Conservation (phyloP, 2,888 invertebrate species). For the Ormyrus nitidulus region DNA sequence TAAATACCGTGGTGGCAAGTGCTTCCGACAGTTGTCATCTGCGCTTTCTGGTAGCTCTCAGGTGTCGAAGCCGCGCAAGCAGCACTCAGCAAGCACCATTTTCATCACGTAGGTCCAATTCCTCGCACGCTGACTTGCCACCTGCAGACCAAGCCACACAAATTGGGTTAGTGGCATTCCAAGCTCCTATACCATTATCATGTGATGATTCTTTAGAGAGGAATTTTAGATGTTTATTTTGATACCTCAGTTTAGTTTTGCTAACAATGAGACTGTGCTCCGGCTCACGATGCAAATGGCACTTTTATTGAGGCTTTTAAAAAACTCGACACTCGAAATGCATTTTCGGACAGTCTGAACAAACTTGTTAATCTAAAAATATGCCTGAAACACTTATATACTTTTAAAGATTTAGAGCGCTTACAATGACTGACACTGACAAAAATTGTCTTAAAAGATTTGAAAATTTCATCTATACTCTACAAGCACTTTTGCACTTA, state of each 20-base stretch:
- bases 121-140: constrained; percentile 68
- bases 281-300: constrained; percentile 57
- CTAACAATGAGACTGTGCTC: constrained; percentile 56
- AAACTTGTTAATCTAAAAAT: constrained; percentile 41
- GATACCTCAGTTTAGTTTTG: constrained; percentile 57
- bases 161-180: constrained; percentile 76
- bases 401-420: constrained; percentile 46
- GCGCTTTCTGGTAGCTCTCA: constrained; percentile 57
- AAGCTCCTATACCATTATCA: constrained; percentile 59
- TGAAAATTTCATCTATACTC: constrained; percentile 41
- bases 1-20: constrained; percentile 76
- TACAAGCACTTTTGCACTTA: constrained; percentile 48
- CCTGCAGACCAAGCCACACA: constrained; percentile 76
- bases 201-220: constrained; percentile 55
- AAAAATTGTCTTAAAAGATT: constrained; percentile 38
- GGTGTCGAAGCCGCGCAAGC: constrained; percentile 54
- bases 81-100: constrained; percentile 55
- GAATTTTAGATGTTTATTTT: constrained; percentile 55
- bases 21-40: constrained; percentile 59
- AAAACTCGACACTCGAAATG: constrained; percentile 56
- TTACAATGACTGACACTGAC: constrained; percentile 35
- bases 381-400: constrained; percentile 52
- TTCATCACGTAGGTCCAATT: constrained; percentile 57
- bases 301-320: constrained; percentile 53
- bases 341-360: constrained; percentile 49